A percentile compares a stretch with the other conserved stretches of the same genome.
phyloP scores from a whole-genome alignment of 2,888 invertebrate genomes.

The Creontiades dilutus region DNA sequence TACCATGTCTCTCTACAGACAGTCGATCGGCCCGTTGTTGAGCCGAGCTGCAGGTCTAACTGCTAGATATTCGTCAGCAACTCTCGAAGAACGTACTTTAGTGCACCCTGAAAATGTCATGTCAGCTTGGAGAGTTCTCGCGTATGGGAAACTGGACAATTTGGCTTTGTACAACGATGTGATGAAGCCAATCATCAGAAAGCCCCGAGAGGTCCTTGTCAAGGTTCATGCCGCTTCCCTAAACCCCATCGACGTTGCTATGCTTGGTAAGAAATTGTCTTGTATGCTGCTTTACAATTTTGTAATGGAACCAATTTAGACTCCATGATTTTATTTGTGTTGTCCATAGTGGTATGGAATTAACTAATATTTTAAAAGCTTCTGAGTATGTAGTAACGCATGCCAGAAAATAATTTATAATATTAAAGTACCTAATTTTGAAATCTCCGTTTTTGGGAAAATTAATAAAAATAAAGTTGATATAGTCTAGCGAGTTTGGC shows the following conservation, averaged over 20 bases:
- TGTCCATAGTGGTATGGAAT: too few species aligned
- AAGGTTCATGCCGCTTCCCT: slow-evolving; percentile 91
- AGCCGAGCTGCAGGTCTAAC: background rate
- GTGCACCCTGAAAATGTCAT: slow-evolving; percentile 78
- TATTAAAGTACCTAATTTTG: too few species aligned
- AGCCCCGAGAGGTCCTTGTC: slow-evolving; percentile 88
- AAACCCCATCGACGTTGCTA: slow-evolving; percentile 93
- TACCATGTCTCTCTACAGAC: slow-evolving; percentile 4
- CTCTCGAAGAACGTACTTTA: background rate
- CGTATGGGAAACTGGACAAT: slow-evolving; percentile 85
- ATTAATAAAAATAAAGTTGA: too few species aligned
- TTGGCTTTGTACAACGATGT: slow-evolving; percentile 83
- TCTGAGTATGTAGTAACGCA: too few species aligned
- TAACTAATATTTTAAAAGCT: too few species aligned
- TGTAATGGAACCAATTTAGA: too few species aligned
- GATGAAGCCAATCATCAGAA: slow-evolving; percentile 84
- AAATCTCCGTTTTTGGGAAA: too few species aligned
- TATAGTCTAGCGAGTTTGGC: too few species aligned
- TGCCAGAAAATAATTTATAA: too few species aligned
- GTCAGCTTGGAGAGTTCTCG: slow-evolving; percentile 90
- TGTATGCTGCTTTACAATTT: too few species aligned
- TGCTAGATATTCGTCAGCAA: background rate
- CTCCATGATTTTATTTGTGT: too few species aligned
- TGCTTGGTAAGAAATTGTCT: slow-evolving; percentile 88
- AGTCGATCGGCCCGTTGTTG: background rate